Conservation (phyloP, 2,113 vertebrate genomes). For the Eretmochelys imbricata region DNA sequence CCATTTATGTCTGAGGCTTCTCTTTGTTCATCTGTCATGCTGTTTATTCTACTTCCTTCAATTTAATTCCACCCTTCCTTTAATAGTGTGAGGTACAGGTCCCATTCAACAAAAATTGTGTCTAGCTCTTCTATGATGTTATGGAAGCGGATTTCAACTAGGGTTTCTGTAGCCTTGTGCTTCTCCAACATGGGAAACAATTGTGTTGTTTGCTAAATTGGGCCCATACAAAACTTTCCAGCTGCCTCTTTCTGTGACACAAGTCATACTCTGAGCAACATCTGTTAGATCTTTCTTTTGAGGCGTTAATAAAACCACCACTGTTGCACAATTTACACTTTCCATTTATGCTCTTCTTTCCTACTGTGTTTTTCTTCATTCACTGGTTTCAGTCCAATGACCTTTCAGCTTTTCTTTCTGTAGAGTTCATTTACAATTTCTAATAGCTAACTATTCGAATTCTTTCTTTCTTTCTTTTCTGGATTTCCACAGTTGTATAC, state of each 20-base stretch:
- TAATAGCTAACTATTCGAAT: not conserved
- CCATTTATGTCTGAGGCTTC: not conserved
- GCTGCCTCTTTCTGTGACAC: accelerated
- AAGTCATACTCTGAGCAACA: not conserved
- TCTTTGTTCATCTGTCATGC: not conserved
- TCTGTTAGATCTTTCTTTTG: not conserved
- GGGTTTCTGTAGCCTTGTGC: not conserved
- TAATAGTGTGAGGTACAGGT: not conserved
- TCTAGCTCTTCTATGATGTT: not conserved
- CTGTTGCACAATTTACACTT: not conserved
- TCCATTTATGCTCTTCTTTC: not conserved
- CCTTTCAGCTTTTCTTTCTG: not conserved
- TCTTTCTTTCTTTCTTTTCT: not conserved
- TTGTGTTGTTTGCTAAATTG: not conserved
- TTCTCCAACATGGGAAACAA: not conserved
- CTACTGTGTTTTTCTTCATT: constrained; percentile 7
- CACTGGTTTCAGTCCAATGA: constrained; percentile 4
- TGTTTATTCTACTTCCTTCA: not conserved
- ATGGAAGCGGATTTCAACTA: not conserved
- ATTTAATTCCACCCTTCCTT: not conserved
- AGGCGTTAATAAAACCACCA: constrained; percentile 13
- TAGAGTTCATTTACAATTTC: constrained; percentile 27
- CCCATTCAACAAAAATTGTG: not conserved
- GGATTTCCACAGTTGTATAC: not conserved
- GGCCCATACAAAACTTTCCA: not conserved